Evolutionary conservation across 2,888 invertebrate genomes (phyloP), one percentile per base, ranked within the genome.

Genomic region (Dryobotodes eremita): DNA sequence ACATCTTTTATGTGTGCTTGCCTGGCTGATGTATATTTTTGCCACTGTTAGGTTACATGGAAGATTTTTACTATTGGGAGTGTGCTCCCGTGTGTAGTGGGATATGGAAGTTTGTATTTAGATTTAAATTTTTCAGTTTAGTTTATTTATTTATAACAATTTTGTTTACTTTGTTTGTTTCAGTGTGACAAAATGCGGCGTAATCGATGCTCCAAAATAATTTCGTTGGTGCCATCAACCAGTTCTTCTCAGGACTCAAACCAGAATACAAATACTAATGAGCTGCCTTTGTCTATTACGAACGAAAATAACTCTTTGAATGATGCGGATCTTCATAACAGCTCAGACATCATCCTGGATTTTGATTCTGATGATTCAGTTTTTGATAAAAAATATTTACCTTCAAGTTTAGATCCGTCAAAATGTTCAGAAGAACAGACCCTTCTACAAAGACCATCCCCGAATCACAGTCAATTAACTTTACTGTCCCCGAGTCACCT

Each of bases 381-480:
- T 26, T 42, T 64, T 64, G 64, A 64, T 23, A 42, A 64, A 62
- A 62, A 36, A 20, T 62, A 62, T 36, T 26, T 62, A 62, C 31
- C 31, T 31, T 31, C 31, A 62, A 62, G 61, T 62, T 62, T 31
- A 62, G 61, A 62, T 62, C 64, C 64, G 42, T 64, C 36, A 64
- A 64, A 36, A 11, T 23, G 36, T 64, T 64, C 64, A 11, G 64
- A 64, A 64, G 64, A 64, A 42, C 64, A 64, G 31, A 62, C 36
- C 36, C 31, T 31, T 64, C 36, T 66, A 66, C 66, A 66, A 66
- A 66, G 50, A 66, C 66, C 66, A 66, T 66, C 48, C 66, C 66
- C 20, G 20, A 3, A 10, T 26, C 66, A 66, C 26, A 66, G 48
- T 23, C 13, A 64, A 64, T 64, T 42, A 64, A 23, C 64, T 2